These are phyloP conservation scores for Echinops telfairi DNA, from an alignment of 2,113 vertebrate genomes.

Conservation along the genomic window DNA sequence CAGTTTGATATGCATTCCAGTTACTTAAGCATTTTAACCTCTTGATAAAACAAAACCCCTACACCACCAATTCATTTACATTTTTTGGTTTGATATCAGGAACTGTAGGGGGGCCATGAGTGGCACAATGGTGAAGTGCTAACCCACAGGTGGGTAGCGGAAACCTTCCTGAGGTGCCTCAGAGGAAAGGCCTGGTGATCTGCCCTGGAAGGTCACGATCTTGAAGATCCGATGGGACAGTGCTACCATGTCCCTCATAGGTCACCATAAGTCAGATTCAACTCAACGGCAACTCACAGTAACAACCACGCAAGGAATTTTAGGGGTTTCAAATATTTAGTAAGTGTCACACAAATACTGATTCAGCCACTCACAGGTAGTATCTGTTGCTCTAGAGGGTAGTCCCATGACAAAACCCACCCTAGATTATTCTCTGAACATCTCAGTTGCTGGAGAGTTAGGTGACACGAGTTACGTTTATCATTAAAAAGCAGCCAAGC, in stretches of 20 bases:
- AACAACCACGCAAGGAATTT: neutral
- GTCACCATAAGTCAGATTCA: neutral
- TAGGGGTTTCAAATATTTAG: neutral
- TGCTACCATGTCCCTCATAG: neutral
- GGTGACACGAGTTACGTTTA: neutral
- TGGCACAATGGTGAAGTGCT: neutral
- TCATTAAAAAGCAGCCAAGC: conserved; percentile 31
- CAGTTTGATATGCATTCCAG: neutral
- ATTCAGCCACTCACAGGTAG: neutral
- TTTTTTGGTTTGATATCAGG: too few species aligned
- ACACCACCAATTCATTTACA: too few species aligned
- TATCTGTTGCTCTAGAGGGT: neutral
- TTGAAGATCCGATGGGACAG: neutral
- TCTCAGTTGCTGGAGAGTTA: neutral
- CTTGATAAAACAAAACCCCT: neutral
- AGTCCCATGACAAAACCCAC: neutral
- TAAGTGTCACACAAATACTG: neutral
- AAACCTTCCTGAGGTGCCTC: neutral
- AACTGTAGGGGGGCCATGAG: neutral
- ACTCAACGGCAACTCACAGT: neutral
- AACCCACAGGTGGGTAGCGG: neutral
- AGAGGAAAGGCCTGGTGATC: neutral
- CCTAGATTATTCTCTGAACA: neutral
- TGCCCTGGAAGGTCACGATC: neutral
- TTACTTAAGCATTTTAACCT: neutral